Conservation (phyloP, 2,888 invertebrate genomes). For the Drosophila ezoana region DNA sequence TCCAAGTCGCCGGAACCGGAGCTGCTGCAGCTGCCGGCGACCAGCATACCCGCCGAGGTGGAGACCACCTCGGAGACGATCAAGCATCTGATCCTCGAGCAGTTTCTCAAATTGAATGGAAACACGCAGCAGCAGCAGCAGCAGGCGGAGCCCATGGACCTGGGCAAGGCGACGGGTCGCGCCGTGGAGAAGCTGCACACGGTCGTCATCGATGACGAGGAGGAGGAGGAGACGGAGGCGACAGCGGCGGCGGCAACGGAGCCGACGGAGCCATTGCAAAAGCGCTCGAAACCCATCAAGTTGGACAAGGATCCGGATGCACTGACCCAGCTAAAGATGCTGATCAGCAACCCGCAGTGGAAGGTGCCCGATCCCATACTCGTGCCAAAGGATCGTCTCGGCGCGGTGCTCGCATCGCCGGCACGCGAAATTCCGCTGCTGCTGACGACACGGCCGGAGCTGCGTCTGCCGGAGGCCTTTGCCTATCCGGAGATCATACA, state of each 20-base stretch:
- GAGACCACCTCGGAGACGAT: slow-evolving; percentile 88
- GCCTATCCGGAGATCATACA: slow-evolving; percentile 90
- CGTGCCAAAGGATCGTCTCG: slow-evolving; percentile 91
- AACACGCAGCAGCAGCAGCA: slow-evolving; percentile 66
- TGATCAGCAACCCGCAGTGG: slow-evolving; percentile 88
- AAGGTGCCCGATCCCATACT: slow-evolving; percentile 93
- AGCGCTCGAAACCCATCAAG: slow-evolving; percentile 85
- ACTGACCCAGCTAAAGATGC: slow-evolving; percentile 89
- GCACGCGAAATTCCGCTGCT: slow-evolving; percentile 91
- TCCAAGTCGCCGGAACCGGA: slow-evolving; percentile 87
- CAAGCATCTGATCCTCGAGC: slow-evolving; percentile 81
- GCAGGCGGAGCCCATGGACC: slow-evolving; percentile 89
- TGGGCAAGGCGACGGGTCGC: slow-evolving; percentile 84
- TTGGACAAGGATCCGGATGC: slow-evolving; percentile 87
- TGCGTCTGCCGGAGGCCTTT: slow-evolving; percentile 90
- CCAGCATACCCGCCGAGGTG: slow-evolving; percentile 82
- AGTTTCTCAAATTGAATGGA: slow-evolving; percentile 79
- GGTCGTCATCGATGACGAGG: slow-evolving; percentile 79
- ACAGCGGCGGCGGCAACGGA: slow-evolving; percentile 1
- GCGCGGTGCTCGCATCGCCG: slow-evolving; percentile 89
- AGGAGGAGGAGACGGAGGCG: slow-evolving; percentile 54
- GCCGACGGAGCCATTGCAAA: slow-evolving; percentile 85
- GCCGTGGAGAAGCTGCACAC: slow-evolving; percentile 86
- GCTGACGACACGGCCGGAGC: slow-evolving; percentile 89
- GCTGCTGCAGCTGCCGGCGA: slow-evolving; percentile 85